Evolutionary conservation across 1,140 invertebrate species (phyloP), one percentile per base, ranked within the genome.

Genomic region (Cataglyphis hispanica): DNA sequence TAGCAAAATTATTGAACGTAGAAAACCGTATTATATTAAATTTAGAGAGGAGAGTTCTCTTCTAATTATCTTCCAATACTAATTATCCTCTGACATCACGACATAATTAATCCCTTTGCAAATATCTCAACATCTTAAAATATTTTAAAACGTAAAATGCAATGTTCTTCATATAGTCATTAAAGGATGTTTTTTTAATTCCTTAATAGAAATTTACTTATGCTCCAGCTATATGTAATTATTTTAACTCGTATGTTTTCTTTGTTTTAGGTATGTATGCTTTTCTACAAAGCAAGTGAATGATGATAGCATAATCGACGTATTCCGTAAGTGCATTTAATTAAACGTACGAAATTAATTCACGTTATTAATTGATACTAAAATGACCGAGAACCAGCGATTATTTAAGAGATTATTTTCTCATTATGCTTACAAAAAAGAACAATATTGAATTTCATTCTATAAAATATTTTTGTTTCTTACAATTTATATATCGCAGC

Each of bases 211-310:
- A 40, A 80, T 69, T 46, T 2, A 50, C 31, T 78, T 27, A 13
- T 16, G 22, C n/a, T 16, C 10, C 16, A 43, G 10, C 40, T 43
- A 11, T 43, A 16, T 16, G 16, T 58, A 2, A 70, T 60, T 61
- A 72, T 76, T 53, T 16, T 67, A 61, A 67, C 25, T 11, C 7
- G 61, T 64, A 8, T 60, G 27, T 77, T 56, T 72, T n/a, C 22
- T 84, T 40, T 90, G 67, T 90, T 90, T 7, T 88, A 90, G 89
- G 89, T 90, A 91, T 72, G 88, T 89, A 89, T 40, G n/a, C 56
- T 66, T 37, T 64, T 83, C 80, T 60, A 80, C 76, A 56, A 77
- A 50, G 43, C 40, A 76, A 66, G 70, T 78, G 66, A 69, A 81
- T 76, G n/a, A 10, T 56, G 58, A 34, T 80, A 86, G 58, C 11